These are phyloP conservation scores for Thereva nobilitata DNA, from an alignment of 2,888 invertebrate species.

Conservation along the genomic window DNA sequence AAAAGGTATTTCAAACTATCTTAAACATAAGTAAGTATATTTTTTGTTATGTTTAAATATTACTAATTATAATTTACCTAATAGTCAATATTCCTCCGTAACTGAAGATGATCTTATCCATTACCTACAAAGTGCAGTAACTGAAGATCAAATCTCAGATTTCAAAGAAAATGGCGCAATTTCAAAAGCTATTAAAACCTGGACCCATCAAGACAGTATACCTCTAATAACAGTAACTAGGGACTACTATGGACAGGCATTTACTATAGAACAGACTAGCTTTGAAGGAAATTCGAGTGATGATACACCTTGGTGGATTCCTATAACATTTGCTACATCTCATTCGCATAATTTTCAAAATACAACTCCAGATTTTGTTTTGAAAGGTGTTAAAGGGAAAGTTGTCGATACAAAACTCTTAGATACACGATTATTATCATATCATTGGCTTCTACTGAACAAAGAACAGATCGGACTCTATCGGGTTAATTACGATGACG, in stretches of 20 bases:
- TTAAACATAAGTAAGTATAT: constrained; percentile 2
- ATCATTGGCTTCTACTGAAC: constrained; percentile 55
- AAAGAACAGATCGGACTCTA: constrained; percentile 60
- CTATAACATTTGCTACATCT: constrained; percentile 51
- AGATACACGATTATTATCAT: constrained; percentile 23
- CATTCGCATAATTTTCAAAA: constrained; percentile 51
- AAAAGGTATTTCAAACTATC: constrained; percentile 57
- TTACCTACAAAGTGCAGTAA: constrained; percentile 48
- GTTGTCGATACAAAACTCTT: constrained; percentile 35
- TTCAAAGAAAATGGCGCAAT: constrained; percentile 57
- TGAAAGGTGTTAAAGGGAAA: constrained; percentile 41
- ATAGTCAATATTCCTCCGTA: constrained; percentile 52
- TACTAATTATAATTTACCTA: background rate
- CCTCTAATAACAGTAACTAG: constrained; percentile 62
- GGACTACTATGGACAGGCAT: constrained; percentile 59
- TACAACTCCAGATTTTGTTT: constrained; percentile 50
- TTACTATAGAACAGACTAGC: constrained; percentile 61
- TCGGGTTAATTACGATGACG: constrained; percentile 71
- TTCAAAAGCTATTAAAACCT: constrained; percentile 64
- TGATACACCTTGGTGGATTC: constrained; percentile 52
- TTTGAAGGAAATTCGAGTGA: background rate
- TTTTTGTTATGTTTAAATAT: background rate
- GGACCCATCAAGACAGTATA: constrained; percentile 66
- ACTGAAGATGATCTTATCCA: constrained; percentile 52
- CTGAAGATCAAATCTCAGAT: constrained; percentile 44